phyloP scores from a whole-genome alignment of 2,888 invertebrate species.

The Falcaria lacertinaria region DNA sequence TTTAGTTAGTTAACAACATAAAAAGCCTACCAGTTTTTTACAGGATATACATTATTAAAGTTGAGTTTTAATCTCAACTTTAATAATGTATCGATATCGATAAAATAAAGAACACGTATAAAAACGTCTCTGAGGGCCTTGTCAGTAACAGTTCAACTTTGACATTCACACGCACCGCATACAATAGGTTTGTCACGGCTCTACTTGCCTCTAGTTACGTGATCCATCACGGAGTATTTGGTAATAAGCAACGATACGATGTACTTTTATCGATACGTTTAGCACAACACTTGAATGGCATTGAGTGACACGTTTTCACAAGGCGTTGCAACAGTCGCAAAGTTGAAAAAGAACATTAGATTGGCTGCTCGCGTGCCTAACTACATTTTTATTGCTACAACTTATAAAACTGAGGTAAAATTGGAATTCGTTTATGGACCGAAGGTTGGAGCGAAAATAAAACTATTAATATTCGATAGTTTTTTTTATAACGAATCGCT shows the following conservation, averaged over 20 bases:
- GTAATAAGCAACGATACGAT: conserved; percentile 18
- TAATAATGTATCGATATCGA: background rate
- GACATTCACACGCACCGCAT: conserved; percentile 35
- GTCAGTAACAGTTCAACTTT: conserved; percentile 41
- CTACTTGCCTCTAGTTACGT: conserved; percentile 20
- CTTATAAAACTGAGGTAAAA: background rate
- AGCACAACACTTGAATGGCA: conserved; percentile 11
- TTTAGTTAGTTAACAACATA: too few relatives aligned
- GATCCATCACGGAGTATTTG: conserved; percentile 18
- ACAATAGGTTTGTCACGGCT: conserved; percentile 14
- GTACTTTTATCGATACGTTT: conserved; percentile 8
- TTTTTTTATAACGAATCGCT: background rate
- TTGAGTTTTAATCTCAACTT: conserved; percentile 4
- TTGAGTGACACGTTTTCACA: conserved; percentile 17
- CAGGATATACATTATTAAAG: too few relatives aligned
- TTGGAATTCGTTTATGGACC: background rate
- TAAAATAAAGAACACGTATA: background rate
- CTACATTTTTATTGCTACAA: background rate
- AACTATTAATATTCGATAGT: background rate
- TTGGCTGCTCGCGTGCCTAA: background rate
- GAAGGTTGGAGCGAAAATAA: background rate
- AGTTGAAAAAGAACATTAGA: background rate
- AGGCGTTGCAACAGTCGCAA: conserved; percentile 2
- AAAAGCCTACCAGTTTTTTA: too few relatives aligned
- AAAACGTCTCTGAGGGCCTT: conserved; percentile 24